A percentile compares a stretch with the other conserved stretches of the same genome.
Conservation (phyloP, 2,113 vertebrate species). For the Danio rerio region DNA sequence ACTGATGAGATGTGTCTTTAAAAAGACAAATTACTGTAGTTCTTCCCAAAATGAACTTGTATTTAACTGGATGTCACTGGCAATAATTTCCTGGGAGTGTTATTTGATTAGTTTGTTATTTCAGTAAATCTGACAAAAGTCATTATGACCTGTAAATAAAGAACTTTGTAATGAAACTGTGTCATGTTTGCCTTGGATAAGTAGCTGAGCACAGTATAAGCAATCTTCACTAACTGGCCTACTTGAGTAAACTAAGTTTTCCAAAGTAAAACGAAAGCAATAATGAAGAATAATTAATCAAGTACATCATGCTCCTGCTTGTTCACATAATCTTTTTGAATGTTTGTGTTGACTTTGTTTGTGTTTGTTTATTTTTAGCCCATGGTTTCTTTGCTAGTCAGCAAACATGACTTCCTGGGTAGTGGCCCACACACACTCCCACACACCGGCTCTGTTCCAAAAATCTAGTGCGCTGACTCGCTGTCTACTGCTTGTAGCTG, state of each 20-base stretch:
- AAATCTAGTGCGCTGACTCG: slow-evolving; percentile 4
- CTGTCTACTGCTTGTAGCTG: background rate
- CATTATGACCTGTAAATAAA: background rate
- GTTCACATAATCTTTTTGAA: slow-evolving; percentile 22
- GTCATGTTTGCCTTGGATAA: background rate
- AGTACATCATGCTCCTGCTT: background rate
- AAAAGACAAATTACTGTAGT: slow-evolving; percentile 9
- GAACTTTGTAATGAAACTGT: background rate
- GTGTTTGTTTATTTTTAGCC: slow-evolving; percentile 23
- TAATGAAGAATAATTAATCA: slow-evolving; percentile 1
- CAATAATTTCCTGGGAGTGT: slow-evolving; percentile 1
- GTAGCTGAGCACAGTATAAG: background rate
- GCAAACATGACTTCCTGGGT: slow-evolving; percentile 12
- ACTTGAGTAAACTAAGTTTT: background rate
- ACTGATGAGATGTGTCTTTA: background rate
- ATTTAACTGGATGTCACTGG: background rate
- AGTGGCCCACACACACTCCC: slow-evolving; percentile 25
- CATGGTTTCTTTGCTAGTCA: slow-evolving; percentile 5
- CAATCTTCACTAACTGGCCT: background rate
- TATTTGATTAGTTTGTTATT: slow-evolving; percentile 11
- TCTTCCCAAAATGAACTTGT: background rate
- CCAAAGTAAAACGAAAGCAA: background rate
- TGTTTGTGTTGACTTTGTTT: slow-evolving; percentile 23
- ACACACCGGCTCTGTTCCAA: slow-evolving; percentile 15
- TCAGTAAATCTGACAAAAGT: slow-evolving; percentile 6